Conservation (phyloP, 2,797 vertebrate genomes). For the Malacoraja senta region DNA sequence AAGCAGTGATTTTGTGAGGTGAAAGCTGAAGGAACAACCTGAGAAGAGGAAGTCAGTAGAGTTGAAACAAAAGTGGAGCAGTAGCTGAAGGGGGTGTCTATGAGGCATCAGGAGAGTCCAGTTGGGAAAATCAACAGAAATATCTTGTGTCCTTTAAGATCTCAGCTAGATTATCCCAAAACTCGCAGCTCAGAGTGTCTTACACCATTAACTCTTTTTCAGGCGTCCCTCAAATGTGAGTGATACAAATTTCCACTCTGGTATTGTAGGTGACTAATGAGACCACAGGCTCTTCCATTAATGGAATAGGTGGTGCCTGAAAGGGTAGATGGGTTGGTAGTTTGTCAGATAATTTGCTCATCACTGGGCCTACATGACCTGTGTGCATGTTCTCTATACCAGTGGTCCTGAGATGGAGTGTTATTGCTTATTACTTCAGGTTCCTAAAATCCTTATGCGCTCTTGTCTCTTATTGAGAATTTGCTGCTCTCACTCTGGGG, state of each 20-base stretch:
- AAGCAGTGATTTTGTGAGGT: neutral
- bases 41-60: neutral
- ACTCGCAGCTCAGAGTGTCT: too few relatives aligned
- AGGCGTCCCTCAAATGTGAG: too few relatives aligned
- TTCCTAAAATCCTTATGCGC: neutral
- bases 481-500: neutral
- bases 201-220: too few relatives aligned
- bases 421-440: neutral
- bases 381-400: too few relatives aligned
- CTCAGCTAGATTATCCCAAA: neutral
- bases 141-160: neutral
- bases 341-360: too few relatives aligned
- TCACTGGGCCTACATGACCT: too few relatives aligned
- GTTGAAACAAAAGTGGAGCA: neutral
- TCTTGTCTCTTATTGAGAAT: neutral
- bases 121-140: neutral
- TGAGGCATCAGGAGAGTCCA: neutral
- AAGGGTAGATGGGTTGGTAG: too few relatives aligned
- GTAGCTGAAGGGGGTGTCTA: neutral
- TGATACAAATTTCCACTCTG: too few relatives aligned
- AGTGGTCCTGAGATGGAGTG: too few relatives aligned
- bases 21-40: neutral
- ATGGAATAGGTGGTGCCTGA: too few relatives aligned
- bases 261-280: too few relatives aligned
- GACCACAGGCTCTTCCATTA: too few relatives aligned